Evolutionary conservation across 2,888 invertebrate genomes (phyloP), one percentile per base, ranked within the genome.

Genomic region (Mesodorylaimus sp.): DNA sequence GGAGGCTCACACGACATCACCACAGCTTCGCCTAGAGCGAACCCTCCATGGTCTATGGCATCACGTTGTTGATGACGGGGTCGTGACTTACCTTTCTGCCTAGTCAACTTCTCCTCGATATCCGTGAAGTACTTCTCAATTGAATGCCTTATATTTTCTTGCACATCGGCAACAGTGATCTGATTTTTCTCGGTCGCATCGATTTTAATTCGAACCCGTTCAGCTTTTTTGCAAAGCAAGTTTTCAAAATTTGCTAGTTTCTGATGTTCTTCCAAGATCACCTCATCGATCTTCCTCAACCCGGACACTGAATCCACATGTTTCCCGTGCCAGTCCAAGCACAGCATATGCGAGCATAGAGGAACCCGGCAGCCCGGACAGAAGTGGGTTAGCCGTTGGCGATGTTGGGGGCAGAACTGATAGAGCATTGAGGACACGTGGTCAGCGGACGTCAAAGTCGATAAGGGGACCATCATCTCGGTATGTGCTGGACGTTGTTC

Each of bases 81-180:
- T n/a, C n/a, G n/a, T n/a, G n/a, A n/a, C n/a, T n/a, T n/a, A n/a
- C 16, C 10, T 32, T 32, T 32, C 36, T n/a, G 19, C 29, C 13
- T 23, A 16, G 27, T 2, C 38, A 48, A 24, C 13, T 19, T 25
- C 5, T 3, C 13, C 16, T 21, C 21, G 3, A 50, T 19, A 27
- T 50, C 50, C 10, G 24, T 19, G 27, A 50, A 50, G 26, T 50
- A 50, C 13, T 23, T 19, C 7, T 50, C 23, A n/a, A 50, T 26
- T 13, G 46, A 48, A 23, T 46, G 29, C n/a, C 39, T 21, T 10
- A 50, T 39, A 29, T 47, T 50, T 19, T 49, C 49, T 29, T 46
- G 32, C 3, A 49, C 10, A 27, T 29, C 32, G 3, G 41, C 42
- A 16, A 49, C 49, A 13, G 3, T 19, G 3, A 43, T 23, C 36